Percentiles rank a stretch among this genome's conserved stretches.
These are phyloP conservation scores for Pteronotus mesoamericanus DNA, from an alignment of 2,797 vertebrate species.

Conservation along the genomic window DNA sequence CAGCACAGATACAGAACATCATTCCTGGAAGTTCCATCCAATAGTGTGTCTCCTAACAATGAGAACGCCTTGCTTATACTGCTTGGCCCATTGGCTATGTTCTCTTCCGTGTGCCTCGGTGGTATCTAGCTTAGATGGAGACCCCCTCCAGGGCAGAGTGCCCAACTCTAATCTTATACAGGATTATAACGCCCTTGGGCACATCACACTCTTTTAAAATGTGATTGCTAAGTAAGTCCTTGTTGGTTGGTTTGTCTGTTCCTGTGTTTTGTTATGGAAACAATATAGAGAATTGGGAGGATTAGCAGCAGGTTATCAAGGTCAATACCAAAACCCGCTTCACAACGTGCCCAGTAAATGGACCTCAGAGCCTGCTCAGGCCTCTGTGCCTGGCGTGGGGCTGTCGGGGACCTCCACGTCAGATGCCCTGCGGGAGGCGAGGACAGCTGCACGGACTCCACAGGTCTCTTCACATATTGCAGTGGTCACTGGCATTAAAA, in stretches of 20 bases:
- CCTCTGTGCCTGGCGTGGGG: not conserved
- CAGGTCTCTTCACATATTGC: not conserved
- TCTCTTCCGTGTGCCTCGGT: not conserved
- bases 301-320: not conserved
- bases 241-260: not conserved
- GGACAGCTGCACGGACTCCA: not conserved
- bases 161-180: not conserved
- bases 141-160: not conserved
- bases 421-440: not conserved
- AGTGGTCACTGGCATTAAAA: not conserved
- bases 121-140: not conserved
- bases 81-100: not conserved
- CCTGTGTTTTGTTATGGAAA: not conserved
- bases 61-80: rapidly evolving
- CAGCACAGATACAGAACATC: not conserved
- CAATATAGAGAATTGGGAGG: not conserved
- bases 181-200: not conserved
- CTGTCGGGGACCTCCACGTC: not conserved
- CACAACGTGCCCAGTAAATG: rapidly evolving
- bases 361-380: not conserved
- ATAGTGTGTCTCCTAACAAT: not conserved
- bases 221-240: not conserved
- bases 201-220: not conserved
- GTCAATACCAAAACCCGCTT: not conserved
- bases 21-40: not conserved